Percentiles rank a stretch among this genome's conserved stretches.
Evolutionary conservation across 2,888 invertebrate species (phyloP).

Genomic region (Tipula vernalis): DNA sequence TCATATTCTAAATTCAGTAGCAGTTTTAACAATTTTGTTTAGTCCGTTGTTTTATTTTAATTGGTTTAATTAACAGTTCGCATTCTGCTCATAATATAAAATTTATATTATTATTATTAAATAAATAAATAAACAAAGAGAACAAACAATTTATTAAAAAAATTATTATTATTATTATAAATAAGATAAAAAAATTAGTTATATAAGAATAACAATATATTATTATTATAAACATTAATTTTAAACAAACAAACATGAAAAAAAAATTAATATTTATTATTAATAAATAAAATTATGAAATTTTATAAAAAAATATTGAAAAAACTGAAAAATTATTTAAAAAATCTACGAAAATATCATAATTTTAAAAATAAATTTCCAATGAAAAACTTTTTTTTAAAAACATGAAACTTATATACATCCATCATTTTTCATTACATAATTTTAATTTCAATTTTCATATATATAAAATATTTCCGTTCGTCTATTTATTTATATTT

Average conservation of each 20-base stretch:
- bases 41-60: background rate
- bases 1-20: background rate
- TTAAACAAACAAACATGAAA: background rate
- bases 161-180: background rate
- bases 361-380: background rate
- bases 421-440: background rate
- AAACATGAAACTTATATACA: background rate
- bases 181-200: background rate
- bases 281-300: background rate
- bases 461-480: background rate
- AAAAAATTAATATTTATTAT: background rate
- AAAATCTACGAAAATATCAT: background rate
- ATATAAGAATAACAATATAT: constrained; percentile 1
- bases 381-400: background rate
- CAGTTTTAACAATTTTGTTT: background rate
- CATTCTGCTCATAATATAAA: background rate
- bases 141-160: background rate
- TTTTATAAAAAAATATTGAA: background rate
- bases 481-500: background rate
- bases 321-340: background rate
- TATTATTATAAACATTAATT: background rate
- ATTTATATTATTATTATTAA: background rate
- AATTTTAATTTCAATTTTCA: background rate
- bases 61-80: background rate
- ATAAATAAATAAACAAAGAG: background rate